Conservation (phyloP, 1,140 invertebrate genomes). For the Carposina sasakii region DNA sequence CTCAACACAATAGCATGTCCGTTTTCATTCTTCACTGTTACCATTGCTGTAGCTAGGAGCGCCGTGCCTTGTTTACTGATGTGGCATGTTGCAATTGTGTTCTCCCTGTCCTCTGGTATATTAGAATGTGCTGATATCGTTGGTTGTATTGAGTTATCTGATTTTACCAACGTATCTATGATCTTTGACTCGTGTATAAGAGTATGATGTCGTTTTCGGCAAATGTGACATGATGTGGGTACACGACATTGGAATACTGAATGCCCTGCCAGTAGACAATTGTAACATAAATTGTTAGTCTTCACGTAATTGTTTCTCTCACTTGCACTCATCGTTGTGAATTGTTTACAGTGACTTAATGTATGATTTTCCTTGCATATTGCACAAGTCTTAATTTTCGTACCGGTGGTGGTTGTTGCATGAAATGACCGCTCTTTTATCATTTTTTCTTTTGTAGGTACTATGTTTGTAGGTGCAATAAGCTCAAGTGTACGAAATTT, state of each 20-base stretch:
- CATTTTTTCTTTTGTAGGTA: too few species aligned
- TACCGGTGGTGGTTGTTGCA: conserved; percentile 1
- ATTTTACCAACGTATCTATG: too few species aligned
- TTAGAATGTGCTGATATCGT: not conserved
- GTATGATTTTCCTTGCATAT: conserved; percentile 21
- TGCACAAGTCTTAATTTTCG: conserved; percentile 12
- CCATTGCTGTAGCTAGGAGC: conserved; percentile 22
- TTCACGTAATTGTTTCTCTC: conserved; percentile 23
- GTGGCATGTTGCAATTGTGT: not conserved
- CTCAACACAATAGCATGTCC: conserved; percentile 9
- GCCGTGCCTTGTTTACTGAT: not conserved
- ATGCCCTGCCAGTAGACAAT: conserved; percentile 23
- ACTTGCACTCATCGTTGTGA: conserved; percentile 11
- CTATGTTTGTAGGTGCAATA: not conserved
- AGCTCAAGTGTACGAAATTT: conserved; percentile 28
- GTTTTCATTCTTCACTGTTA: conserved; percentile 5
- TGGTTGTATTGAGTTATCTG: too few species aligned
- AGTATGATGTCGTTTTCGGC: conserved; percentile 22
- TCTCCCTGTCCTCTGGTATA: not conserved
- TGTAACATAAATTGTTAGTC: conserved; percentile 26
- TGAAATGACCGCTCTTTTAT: conserved; percentile 13
- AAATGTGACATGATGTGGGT: conserved; percentile 15
- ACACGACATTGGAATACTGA: conserved; percentile 14
- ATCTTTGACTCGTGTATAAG: conserved; percentile 18
- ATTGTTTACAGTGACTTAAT: conserved; percentile 26